Conservation (phyloP, 2,888 invertebrate genomes). For the Melieria picta region DNA sequence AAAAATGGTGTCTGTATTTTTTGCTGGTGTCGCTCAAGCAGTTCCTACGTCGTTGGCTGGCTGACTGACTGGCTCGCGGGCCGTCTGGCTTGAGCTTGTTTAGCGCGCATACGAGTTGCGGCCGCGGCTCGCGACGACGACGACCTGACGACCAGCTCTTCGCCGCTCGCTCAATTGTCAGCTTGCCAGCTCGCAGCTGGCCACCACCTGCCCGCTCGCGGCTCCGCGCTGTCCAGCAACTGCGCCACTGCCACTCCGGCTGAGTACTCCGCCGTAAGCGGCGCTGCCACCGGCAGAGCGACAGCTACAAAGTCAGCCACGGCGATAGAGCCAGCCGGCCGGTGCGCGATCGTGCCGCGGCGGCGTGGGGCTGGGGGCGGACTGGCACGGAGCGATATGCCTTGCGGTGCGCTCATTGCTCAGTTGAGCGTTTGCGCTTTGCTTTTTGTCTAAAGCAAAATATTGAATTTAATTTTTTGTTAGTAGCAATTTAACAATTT, state of each 20-base stretch:
- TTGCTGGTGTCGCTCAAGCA: too few relatives aligned
- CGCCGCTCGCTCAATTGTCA: too few relatives aligned
- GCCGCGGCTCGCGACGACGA: too few relatives aligned
- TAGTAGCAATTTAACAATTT: conserved; percentile 65
- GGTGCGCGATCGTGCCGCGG: background rate
- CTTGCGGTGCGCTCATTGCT: conserved; percentile 34
- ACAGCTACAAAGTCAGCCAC: background rate
- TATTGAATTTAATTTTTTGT: conserved; percentile 64
- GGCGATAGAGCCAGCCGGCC: background rate
- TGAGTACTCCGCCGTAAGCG: too few relatives aligned
- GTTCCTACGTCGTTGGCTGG: background rate
- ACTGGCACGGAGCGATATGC: conserved; percentile 10
- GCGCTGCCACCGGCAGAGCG: too few relatives aligned
- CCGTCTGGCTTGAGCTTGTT: background rate
- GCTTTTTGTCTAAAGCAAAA: conserved; percentile 58
- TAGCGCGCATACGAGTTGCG: too few relatives aligned
- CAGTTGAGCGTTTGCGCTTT: conserved; percentile 37
- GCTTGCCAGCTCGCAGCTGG: too few relatives aligned
- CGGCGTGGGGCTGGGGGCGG: conserved; percentile 1
- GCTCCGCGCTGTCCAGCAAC: too few relatives aligned
- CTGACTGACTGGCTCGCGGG: conserved; percentile 3
- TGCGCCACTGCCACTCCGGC: too few relatives aligned
- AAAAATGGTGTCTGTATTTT: too few relatives aligned
- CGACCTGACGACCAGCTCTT: too few relatives aligned
- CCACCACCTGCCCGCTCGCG: too few relatives aligned